Evolutionary conservation across 2,888 invertebrate species (phyloP), one percentile per base, ranked within the genome.

Genomic region (Stenolophus ochropezus): DNA sequence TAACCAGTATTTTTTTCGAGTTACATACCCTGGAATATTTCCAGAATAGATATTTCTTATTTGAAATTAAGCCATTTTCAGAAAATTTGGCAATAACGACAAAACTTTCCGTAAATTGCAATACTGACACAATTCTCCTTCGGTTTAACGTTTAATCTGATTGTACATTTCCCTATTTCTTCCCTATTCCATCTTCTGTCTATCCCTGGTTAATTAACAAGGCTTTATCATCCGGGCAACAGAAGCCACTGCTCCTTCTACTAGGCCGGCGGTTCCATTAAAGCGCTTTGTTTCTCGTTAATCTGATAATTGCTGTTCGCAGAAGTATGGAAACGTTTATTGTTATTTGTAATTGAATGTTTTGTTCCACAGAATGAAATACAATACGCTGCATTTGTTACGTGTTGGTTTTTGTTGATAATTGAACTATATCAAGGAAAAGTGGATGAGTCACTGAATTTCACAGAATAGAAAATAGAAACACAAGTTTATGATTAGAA

Each of bases 221-320:
- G 6, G 33, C 33, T 42, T 42, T 51, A 16, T 51, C 51, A 5
- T 51, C 16, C 14, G 3, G 51, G 1, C 8, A 42, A 0, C 2
- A 42, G 8, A 4, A 42, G 33, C 8, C 33, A 8, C 33, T 42
- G 33, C 11, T 42, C 25, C n/a, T 23, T 61, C n/a, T 5, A 3
- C 0, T 1, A 61, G 27, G n/a, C n/a, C n/a, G n/a, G n/a, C 4
- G n/a, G 27, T 61, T 61, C 61, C 61, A 61, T 61, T 61, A 61
- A 8, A 4, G 61, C 61, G 14, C 61, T 25, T 61, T 61, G 61
- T 61, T 61, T 61, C n/a, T 23, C 2, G 25, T 25, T 61, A 61
- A 61, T 61, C 61, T 23, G 61, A 61, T 61, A 61, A 61, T 61
- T 61, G 61, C 14, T 61, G 61, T 61, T 61, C 61, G 61, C n/a